Evolutionary conservation across 1,140 invertebrate species (phyloP).

Genomic region (Wiebesia pumilae): DNA sequence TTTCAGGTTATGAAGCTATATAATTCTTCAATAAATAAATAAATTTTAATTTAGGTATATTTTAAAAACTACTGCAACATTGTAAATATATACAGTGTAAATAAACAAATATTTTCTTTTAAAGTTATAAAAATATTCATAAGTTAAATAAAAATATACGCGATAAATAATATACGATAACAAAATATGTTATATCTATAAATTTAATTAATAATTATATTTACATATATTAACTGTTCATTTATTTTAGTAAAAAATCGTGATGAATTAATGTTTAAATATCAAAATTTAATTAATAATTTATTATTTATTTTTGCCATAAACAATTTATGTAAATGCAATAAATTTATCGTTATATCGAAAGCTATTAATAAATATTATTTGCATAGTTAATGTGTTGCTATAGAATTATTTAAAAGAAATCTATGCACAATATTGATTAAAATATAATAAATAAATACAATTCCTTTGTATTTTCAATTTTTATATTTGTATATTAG

Average conservation of each 20-base stretch:
- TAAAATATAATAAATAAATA: not conserved
- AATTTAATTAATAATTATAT: constrained; percentile 42
- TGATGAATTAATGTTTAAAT: not conserved
- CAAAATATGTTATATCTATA: constrained; percentile 36
- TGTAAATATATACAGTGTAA: too few relatives aligned
- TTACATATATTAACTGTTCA: constrained; percentile 50
- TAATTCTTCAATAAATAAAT: too few relatives aligned
- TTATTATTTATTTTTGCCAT: constrained; percentile 31
- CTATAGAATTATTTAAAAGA: too few relatives aligned
- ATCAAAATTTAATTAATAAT: constrained; percentile 23
- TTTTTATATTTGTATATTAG: too few relatives aligned
- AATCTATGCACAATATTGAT: not conserved
- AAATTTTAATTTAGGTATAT: too few relatives aligned
- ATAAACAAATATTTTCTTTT: not conserved
- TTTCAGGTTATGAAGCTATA: not conserved
- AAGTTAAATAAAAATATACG: not conserved
- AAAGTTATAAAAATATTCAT: not conserved
- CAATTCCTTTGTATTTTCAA: too few relatives aligned
- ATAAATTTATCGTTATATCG: not conserved
- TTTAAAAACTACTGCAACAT: too few relatives aligned
- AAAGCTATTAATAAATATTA: constrained; percentile 33
- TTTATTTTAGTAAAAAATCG: constrained; percentile 30
- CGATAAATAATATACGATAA: not conserved
- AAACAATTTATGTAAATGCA: constrained; percentile 37
- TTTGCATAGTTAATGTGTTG: not conserved